Percentiles rank a stretch among this genome's conserved stretches.
Conservation (phyloP, 2,797 vertebrate genomes). For the Oreortyx pictus region DNA sequence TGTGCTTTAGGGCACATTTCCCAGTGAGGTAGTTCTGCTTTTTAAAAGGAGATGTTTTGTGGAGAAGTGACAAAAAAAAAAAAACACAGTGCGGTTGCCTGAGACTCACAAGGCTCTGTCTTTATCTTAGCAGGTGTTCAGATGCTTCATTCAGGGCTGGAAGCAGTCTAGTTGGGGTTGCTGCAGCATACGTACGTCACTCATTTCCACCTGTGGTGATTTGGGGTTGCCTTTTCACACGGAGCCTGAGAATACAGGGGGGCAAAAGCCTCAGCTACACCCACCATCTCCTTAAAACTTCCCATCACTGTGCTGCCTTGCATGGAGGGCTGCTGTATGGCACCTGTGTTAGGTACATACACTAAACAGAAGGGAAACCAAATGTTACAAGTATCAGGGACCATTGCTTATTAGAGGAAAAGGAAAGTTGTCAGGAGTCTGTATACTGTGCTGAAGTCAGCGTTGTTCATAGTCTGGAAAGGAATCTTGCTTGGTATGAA, state of each 20-base stretch:
- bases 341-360: constrained; percentile 1
- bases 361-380: background rate
- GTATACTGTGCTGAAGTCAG: background rate
- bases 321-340: background rate
- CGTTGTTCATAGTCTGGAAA: background rate
- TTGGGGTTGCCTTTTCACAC: background rate
- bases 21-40: background rate
- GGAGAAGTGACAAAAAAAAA: background rate
- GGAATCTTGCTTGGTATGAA: background rate
- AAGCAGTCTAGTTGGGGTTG: background rate
- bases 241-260: accelerated
- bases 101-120: background rate
- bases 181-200: background rate
- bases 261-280: background rate
- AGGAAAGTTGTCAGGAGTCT: background rate
- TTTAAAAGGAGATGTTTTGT: background rate
- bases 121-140: background rate
- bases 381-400: background rate
- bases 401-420: background rate
- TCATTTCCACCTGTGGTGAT: background rate
- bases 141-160: background rate
- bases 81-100: background rate
- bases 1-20: background rate
- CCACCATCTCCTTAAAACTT: background rate
- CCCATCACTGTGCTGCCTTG: background rate